Conservation (phyloP, 2,113 vertebrate genomes). For the Clarias gariepinus region DNA sequence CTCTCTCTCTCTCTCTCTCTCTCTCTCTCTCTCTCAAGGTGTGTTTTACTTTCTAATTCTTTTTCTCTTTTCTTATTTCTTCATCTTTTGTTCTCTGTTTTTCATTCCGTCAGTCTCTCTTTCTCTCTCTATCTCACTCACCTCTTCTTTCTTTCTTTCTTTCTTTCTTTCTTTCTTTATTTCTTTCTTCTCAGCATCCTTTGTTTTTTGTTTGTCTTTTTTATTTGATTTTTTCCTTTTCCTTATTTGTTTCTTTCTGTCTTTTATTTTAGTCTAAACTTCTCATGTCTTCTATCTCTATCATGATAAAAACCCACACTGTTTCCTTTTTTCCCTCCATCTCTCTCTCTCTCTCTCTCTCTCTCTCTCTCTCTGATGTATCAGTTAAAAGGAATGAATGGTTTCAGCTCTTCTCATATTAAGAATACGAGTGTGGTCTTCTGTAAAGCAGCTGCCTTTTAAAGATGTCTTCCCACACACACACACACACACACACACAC, state of each 20-base stretch:
- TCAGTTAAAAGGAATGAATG: slow-evolving; percentile 12
- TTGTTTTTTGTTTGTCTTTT: background rate
- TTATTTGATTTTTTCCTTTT: background rate
- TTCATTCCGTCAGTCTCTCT: background rate
- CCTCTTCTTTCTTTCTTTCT: background rate
- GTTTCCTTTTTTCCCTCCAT: background rate
- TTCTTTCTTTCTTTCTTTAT: background rate
- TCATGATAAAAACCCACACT: background rate
- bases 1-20: background rate
- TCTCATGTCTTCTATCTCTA: background rate
- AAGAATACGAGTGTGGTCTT: slow-evolving; percentile 1
- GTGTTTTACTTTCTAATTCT: background rate
- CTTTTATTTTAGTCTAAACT: background rate
- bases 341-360: background rate
- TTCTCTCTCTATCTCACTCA: background rate
- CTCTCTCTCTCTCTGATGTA: background rate
- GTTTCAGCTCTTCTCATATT: slow-evolving; percentile 16
- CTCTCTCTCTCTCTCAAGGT: background rate
- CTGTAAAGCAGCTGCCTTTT: slow-evolving; percentile 27
- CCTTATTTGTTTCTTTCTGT: background rate
- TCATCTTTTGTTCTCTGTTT: background rate
- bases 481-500: slow-evolving; percentile 18
- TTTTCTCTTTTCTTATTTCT: background rate
- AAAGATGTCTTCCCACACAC: background rate
- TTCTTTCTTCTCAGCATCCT: background rate